phyloP scores from a whole-genome alignment of 2,797 vertebrate species.

The Peromyscus nudipes region DNA sequence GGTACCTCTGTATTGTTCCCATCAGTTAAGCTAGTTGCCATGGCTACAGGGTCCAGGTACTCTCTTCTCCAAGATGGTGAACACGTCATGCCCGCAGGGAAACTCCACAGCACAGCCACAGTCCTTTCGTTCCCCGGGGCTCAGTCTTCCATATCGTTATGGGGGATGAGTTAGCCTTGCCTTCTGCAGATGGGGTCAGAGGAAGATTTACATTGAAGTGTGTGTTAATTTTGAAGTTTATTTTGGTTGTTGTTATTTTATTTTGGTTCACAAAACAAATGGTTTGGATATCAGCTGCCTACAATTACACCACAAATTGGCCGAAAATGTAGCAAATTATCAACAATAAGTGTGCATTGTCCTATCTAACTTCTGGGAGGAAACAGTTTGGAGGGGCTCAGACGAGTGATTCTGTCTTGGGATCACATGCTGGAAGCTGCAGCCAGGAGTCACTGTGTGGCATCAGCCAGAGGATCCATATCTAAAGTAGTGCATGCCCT shows the following conservation, averaged over 20 bases:
- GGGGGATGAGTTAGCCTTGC: not conserved
- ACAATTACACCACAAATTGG: not conserved
- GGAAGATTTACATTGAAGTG: not conserved
- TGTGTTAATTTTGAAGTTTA: not conserved
- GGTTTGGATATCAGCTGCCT: not conserved
- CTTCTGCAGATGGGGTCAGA: not conserved
- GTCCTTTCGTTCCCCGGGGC: no score
- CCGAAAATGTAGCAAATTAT: not conserved
- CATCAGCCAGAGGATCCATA: not conserved
- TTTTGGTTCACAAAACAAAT: slow-evolving; percentile 5
- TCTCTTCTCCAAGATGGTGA: not conserved
- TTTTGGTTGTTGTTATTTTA: not conserved
- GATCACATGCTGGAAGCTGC: not conserved
- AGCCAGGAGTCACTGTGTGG: not conserved
- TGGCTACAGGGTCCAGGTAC: not conserved
- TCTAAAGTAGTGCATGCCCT: accelerated
- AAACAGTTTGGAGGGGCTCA: not conserved
- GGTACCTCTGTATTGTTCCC: not conserved
- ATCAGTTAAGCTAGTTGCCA: not conserved
- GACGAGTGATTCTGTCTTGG: not conserved
- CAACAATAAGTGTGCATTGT: not conserved
- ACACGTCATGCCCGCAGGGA: not conserved
- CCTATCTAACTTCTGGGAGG: not conserved
- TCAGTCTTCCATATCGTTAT: not conserved
- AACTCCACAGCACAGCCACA: not conserved